Evolutionary conservation across 2,888 invertebrate species (phyloP), one percentile per base, ranked within the genome.

Genomic region (Drosophila lutescens): DNA sequence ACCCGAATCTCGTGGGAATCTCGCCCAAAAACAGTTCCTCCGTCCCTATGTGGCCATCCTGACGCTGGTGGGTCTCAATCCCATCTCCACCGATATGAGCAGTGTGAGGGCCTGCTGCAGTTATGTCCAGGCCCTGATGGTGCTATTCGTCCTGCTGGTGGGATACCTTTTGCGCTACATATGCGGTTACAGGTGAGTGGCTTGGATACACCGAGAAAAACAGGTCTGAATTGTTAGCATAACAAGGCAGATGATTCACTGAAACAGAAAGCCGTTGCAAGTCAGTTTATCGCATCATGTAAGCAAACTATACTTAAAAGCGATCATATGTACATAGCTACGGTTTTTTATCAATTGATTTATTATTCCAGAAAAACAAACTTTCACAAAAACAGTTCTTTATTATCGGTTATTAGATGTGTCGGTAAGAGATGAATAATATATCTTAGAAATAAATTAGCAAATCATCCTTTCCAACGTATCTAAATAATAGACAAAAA

Each of bases 161-260:
- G 96, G 97, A 79, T 97, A 97, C 88, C 91, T 95, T 58, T 92
- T 97, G 20, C 96, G 97, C 89, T 97, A 95, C 88, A 94, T 96
- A 93, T 94, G 96, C 59, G 96, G 96, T 90, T 97, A 95, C 90
- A 94, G 96, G 95, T 95, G 90, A 88, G 90, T 58, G 41, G 1
- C 26, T 26, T 26, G 26, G 8, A 30, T 32, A 1, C 0, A 15
- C 40, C 1, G 38, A 6, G 26, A 23, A 15, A 15, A 30, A 26
- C 12, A 12, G 43, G n/a, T 13, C n/a, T 13, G 10, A n/a, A 38
- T 5, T 38, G 13, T n/a, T 38, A 38, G 2, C n/a, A n/a, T 7
- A n/a, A 36, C n/a, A 38, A 1, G n/a, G 17, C 12, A 49, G 15
- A 15, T 50, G 32, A 17, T 15, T 34, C 8, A 40, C 2, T 12